Percentiles rank a stretch among this genome's conserved stretches.
Conservation (phyloP, 1,140 invertebrate genomes). For the Palaemon carinicauda region DNA sequence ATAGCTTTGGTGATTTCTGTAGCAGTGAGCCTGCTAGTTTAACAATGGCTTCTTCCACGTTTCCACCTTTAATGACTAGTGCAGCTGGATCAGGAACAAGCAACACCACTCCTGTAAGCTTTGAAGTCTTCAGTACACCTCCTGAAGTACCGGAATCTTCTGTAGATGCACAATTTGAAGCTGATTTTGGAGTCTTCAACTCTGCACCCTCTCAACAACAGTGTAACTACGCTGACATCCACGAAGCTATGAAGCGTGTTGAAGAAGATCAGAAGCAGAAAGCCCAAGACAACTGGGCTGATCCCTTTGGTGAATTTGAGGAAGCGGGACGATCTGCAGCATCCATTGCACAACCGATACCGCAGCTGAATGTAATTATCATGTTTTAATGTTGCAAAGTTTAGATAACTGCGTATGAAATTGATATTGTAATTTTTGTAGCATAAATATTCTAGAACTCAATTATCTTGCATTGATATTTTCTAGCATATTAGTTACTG, state of each 20-base stretch:
- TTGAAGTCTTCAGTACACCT: conserved; percentile 35
- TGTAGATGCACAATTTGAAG: conserved; percentile 27
- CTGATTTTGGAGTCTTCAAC: conserved; percentile 16
- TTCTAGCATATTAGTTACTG: too few relatives aligned
- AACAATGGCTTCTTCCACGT: background rate
- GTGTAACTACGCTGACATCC: conserved; percentile 42
- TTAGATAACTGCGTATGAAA: too few relatives aligned
- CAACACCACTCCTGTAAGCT: conserved; percentile 32
- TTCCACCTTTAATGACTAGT: background rate
- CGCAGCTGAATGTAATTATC: background rate
- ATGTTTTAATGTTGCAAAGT: too few relatives aligned
- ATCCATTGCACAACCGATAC: background rate
- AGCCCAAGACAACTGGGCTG: conserved; percentile 22
- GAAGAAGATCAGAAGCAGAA: conserved; percentile 38
- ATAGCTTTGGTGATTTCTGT: conserved; percentile 50
- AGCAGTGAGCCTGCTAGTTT: conserved; percentile 29
- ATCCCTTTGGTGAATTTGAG: conserved; percentile 51
- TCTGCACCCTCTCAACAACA: background rate
- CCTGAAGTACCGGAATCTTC: conserved; percentile 26
- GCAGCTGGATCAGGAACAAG: background rate
- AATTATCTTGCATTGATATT: too few relatives aligned
- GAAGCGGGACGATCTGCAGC: background rate
- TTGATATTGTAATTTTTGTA: too few relatives aligned
- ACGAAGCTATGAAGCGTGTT: conserved; percentile 46
- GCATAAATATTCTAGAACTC: too few relatives aligned